These are phyloP conservation scores for Cynocephalus volans DNA, from an alignment of 2,113 vertebrate genomes.

Conservation along the genomic window DNA sequence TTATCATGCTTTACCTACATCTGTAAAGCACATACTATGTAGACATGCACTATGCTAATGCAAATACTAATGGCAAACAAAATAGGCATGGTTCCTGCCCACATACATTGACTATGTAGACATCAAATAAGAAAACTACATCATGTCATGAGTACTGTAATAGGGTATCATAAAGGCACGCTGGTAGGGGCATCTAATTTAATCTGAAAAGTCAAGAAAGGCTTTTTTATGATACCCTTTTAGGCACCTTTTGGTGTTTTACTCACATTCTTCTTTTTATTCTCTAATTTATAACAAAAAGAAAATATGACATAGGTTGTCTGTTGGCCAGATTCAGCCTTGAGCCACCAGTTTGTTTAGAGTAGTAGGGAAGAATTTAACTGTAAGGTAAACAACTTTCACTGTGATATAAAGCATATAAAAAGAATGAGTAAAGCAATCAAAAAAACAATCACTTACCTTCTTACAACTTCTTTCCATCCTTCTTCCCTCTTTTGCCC, in stretches of 20 bases:
- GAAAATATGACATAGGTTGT: not conserved
- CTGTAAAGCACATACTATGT: not conserved
- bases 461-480: slow-evolving; percentile 99
- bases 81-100: not conserved
- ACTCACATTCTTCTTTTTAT: slow-evolving; percentile 43
- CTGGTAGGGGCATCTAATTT: not conserved
- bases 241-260: not conserved
- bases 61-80: not conserved
- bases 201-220: not conserved
- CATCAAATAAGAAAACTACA: not conserved
- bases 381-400: not conserved
- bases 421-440: slow-evolving; percentile 44
- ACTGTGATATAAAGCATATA: not conserved
- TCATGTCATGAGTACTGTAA: not conserved
- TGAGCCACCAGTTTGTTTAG: not conserved
- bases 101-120: not conserved
- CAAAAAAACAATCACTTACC: slow-evolving; percentile 87
- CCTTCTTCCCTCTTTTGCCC: slow-evolving; percentile 99
- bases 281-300: slow-evolving; percentile 39
- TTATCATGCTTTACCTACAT: not conserved
- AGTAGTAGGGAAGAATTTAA: not conserved
- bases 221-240: not conserved
- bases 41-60: not conserved
- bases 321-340: not conserved
- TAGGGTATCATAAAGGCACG: not conserved